Evolutionary conservation across 1,140 invertebrate genomes (phyloP).

Genomic region (Drosophila sp.): DNA sequence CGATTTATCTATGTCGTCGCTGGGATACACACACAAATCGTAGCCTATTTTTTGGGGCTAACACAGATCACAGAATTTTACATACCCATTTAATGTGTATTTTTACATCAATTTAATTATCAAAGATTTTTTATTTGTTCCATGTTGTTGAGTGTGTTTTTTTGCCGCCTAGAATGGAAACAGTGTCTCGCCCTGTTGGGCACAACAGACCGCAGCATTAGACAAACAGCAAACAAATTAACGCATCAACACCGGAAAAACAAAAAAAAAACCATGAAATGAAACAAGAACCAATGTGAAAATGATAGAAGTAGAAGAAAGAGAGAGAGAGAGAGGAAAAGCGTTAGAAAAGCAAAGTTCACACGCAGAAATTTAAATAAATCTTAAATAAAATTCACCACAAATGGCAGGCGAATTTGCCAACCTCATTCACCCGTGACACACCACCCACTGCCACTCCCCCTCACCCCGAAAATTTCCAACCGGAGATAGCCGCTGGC

Average conservation of each 20-base stretch:
- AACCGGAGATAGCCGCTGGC: conserved; percentile 61
- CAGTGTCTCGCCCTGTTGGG: conserved; percentile 29
- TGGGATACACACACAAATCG: neutral
- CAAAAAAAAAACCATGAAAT: conserved; percentile 30
- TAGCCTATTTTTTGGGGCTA: conserved; percentile 5
- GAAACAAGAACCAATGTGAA: conserved; percentile 49
- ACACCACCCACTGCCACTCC: neutral
- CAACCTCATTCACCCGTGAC: neutral
- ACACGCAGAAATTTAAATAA: conserved; percentile 65
- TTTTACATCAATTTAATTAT: neutral
- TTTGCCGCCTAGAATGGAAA: too few relatives aligned
- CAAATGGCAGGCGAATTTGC: conserved; percentile 72
- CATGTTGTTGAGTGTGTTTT: too few relatives aligned
- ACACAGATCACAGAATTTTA: neutral
- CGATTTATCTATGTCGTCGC: conserved; percentile 45
- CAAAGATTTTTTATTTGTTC: neutral
- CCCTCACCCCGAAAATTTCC: neutral
- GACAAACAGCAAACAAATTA: conserved; percentile 56
- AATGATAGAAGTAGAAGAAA: conserved; percentile 54
- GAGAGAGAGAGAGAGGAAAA: conserved; percentile 20
- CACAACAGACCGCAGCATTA: conserved; percentile 47
- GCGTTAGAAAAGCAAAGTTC: neutral
- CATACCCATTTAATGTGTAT: neutral
- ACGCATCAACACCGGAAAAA: conserved; percentile 68
- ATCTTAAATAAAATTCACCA: conserved; percentile 73